Evolutionary conservation across 2,113 vertebrate genomes (phyloP), one percentile per base, ranked within the genome.

Genomic region (Microcebus murinus): DNA sequence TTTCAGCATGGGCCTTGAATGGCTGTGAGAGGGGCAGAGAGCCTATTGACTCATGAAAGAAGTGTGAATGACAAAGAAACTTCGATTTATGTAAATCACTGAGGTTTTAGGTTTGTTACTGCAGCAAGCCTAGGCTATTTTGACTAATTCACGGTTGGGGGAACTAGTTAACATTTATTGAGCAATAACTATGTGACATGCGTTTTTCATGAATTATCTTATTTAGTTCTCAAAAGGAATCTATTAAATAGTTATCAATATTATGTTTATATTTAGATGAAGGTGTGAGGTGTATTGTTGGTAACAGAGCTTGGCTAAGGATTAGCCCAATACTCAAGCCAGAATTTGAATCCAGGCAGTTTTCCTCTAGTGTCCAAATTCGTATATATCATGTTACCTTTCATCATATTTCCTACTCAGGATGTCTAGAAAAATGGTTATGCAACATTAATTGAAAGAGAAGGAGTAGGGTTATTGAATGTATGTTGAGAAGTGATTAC

Each of bases 181-280:
- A 71, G 21, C 1, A 34, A 10, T 82, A 63, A n/a, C 15, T 34
- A 50, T 59, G 31, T 42, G 39, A 21, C 2, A 34, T 31, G 18
- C 2, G 42, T 5, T 80, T 21, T 67, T 84, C 68, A 82, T 48
- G 31, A 88, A 89, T 86, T 57, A 61, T 27, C 81, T 85, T 84
- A 31, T 80, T 92, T 65, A 71, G 12, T 67, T 92, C 29, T 68
- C 25, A 81, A 81, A 95, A 89, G n/a, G 29, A 87, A 70, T 84
- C 15, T 65, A 36, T 42, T 65, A 20, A 52, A 10, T 88, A 57
- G 17, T 70, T 23, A 67, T 0, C 23, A 63, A 83, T 74, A 70
- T 34, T 84, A 9, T 42, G 10, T 5, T 57, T 94, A 1, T 65
- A 61, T 59, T 57, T 80, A n/a, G 7, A 39, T 25, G 17, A 86